These are phyloP conservation scores for Prietella phreatophila DNA, from an alignment of 2,113 vertebrate genomes.

Conservation along the genomic window DNA sequence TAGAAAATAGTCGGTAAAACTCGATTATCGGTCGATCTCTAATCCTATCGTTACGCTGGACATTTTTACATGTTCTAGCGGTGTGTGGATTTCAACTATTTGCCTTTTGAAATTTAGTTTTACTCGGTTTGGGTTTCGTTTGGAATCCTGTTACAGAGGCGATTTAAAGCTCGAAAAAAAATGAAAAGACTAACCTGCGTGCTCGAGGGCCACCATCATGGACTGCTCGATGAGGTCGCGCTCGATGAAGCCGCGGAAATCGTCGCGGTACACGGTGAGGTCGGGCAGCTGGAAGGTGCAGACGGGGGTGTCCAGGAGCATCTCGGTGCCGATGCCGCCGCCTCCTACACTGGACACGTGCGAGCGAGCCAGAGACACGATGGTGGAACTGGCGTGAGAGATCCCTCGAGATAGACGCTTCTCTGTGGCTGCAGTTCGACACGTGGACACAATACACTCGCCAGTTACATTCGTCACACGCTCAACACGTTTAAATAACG, in stretches of 20 bases:
- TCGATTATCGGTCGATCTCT: too few species aligned
- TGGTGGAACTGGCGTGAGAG: constrained; percentile 92
- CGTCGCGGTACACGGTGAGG: constrained; percentile 89
- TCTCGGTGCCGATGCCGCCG: constrained; percentile 74
- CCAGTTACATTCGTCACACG: neutral
- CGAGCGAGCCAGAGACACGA: constrained; percentile 90
- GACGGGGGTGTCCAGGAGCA: constrained; percentile 88
- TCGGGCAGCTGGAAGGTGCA: constrained; percentile 98
- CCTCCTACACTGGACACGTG: constrained; percentile 86
- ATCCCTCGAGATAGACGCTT: constrained; percentile 91
- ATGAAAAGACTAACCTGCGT: constrained; percentile 79
- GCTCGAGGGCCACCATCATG: constrained; percentile 94
- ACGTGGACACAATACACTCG: neutral
- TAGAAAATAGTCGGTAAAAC: too few species aligned
- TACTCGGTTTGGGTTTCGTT: neutral
- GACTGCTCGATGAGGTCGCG: constrained; percentile 96
- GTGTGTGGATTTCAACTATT: too few species aligned
- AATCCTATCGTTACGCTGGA: too few species aligned
- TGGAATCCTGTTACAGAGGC: neutral
- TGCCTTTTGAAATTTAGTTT: neutral
- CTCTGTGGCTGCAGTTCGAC: constrained; percentile 68
- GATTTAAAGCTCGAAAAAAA: too few species aligned
- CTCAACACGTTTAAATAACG: neutral
- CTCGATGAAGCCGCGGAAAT: constrained; percentile 94
- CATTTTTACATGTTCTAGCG: too few species aligned